Evolutionary conservation across 2,113 vertebrate species (phyloP).

Genomic region (Stictonetta naevosa): DNA sequence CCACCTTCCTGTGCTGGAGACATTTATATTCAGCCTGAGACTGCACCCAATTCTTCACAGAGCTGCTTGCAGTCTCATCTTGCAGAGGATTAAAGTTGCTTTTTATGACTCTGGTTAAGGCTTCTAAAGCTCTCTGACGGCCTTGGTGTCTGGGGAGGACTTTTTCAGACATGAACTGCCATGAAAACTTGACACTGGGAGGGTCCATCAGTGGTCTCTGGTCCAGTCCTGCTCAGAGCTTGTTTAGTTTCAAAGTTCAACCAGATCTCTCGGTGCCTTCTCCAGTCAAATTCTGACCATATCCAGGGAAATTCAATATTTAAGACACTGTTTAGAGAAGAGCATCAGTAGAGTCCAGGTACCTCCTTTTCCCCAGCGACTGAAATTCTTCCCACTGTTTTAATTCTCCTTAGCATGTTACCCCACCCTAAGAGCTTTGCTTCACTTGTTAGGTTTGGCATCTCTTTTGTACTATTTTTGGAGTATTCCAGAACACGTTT

Average conservation of each 20-base stretch:
- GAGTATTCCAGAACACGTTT: not conserved
- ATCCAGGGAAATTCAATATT: not conserved
- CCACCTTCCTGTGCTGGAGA: not conserved
- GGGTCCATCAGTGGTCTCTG: not conserved
- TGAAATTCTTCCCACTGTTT: not conserved
- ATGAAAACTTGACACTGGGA: not conserved
- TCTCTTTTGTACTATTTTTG: not conserved
- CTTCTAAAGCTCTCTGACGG: not conserved
- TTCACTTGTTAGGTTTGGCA: slow-evolving; percentile 8
- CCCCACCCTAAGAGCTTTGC: not conserved
- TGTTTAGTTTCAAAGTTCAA: not conserved
- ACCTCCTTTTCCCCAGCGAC: not conserved
- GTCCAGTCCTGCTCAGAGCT: not conserved
- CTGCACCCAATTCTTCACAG: not conserved
- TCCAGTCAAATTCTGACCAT: not conserved
- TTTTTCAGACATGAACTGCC: not conserved
- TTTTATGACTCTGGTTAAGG: not conserved
- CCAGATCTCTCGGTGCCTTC: not conserved
- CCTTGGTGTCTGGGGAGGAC: too few relatives aligned
- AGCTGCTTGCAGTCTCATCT: not conserved
- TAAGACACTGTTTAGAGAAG: not conserved
- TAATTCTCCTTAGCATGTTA: not conserved
- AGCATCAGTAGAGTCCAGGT: not conserved
- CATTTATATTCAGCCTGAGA: not conserved
- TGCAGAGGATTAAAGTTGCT: not conserved